phyloP scores from a whole-genome alignment of 2,888 invertebrate genomes.

The Drosophila picticornis region DNA sequence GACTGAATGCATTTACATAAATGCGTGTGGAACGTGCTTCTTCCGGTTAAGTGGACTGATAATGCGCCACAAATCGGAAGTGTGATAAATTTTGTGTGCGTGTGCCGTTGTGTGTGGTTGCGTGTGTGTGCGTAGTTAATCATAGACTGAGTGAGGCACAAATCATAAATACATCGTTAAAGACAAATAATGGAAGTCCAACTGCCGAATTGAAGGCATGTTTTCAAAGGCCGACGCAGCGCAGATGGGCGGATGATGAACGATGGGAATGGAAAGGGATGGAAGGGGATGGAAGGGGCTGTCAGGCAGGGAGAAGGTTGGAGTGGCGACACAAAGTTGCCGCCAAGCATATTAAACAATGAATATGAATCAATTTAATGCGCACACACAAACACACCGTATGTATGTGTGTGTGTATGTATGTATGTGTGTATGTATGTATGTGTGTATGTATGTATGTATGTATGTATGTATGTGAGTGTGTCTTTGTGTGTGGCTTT shows the following conservation, averaged over 20 bases:
- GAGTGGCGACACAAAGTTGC: conserved; percentile 49
- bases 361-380: conserved; percentile 81
- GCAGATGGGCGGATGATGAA: conserved; percentile 17
- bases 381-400: conserved; percentile 28
- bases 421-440: conserved; percentile 5
- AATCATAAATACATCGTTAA: conserved; percentile 73
- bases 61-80: conserved; percentile 58
- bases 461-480: conserved; percentile 7
- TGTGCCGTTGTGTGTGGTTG: conserved; percentile 42
- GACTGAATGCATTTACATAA: conserved; percentile 45
- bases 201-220: conserved; percentile 49
- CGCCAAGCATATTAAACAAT: conserved; percentile 81
- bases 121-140: conserved; percentile 64
- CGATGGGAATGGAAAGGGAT: conserved; percentile 4
- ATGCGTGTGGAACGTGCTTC: conserved; percentile 46
- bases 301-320: neutral
- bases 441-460: conserved; percentile 21
- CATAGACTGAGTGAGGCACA: conserved; percentile 49
- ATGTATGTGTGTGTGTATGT: conserved; percentile 21
- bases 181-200: conserved; percentile 69
- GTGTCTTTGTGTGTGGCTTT: conserved; percentile 9
- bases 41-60: conserved; percentile 67
- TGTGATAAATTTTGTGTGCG: conserved; percentile 38
- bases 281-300: neutral
- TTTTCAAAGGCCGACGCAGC: conserved; percentile 14